Base-by-base conservation (phyloP, 2,113 vertebrate genomes). In the Pelmatolapia mariae region DNA sequence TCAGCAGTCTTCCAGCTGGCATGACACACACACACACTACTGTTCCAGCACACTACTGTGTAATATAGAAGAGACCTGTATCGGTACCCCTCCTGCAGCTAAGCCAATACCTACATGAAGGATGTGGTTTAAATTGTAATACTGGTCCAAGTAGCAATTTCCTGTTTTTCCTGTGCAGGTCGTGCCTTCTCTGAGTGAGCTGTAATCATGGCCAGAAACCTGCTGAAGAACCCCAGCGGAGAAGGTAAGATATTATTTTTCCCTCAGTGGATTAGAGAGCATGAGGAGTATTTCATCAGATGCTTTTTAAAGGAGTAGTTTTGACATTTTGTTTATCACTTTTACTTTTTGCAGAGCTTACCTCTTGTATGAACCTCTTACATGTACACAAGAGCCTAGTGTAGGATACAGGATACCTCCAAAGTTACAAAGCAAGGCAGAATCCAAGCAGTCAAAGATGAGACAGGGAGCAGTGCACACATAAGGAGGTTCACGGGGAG, bases 211-310 rank as follows among this genome's bases (percentile, higher is more conserved):
- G 15, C 89, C 82, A 93, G 76, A 87, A 96, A 97, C 88, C 94
- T 97, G 53, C 81, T 97, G 15, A 96, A 95, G 89, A 97, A 97
- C 86, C 95, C 96, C 73, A 88, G 40, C 63, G 96, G 95, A 47
- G 95, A 96, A 73, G 95, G 96, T 97, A 93, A 94, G 85, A 54
- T 12, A 24, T 22, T 1, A 16, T 56, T 81, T 84, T 80, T 38
- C 43, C 33, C 5, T 26, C 7, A 7, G 16, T 59, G n/a, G 3
- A 88, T 71, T 5, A 29, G 24, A 18, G n/a, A 26, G 1, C 63
- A 31, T 11, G 15, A 29, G 47, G 68, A 76, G 15, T 2, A 47
- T 29, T 76, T 76, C 9, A 18, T 11, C 15, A 47, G 4, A 38
- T 38, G 33, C 43, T 76, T 76, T 31, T 19, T 29, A 47, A 50